phyloP scores from a whole-genome alignment of 2,113 vertebrate species.

The Xiphophorus couchianus region DNA sequence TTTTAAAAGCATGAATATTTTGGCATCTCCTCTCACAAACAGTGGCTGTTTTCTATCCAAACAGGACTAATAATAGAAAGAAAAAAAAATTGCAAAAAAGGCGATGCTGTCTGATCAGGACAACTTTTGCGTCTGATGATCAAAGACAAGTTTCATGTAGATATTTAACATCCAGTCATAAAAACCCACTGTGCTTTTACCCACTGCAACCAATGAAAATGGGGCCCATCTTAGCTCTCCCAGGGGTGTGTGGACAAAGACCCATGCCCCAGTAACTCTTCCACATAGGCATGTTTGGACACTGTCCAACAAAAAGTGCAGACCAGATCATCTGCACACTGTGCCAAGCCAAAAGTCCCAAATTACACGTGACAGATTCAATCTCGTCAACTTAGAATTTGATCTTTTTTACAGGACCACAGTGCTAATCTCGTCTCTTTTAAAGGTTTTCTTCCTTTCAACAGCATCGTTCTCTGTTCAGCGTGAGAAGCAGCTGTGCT shows the following conservation, averaged over 20 bases:
- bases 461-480: conserved; percentile 21
- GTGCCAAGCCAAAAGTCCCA: conserved; percentile 53
- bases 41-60: neutral
- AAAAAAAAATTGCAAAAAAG: conserved; percentile 24
- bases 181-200: conserved; percentile 18
- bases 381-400: conserved; percentile 65
- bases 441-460: conserved; percentile 28
- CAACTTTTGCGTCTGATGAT: conserved; percentile 14
- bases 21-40: neutral
- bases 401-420: conserved; percentile 40
- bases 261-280: conserved; percentile 70
- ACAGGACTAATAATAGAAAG: neutral
- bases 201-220: conserved; percentile 39
- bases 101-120: conserved; percentile 17
- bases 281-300: conserved; percentile 74
- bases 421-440: conserved; percentile 49
- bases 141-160: conserved; percentile 23
- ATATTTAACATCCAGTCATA: conserved; percentile 45
- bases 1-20: neutral
- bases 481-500: conserved; percentile 13
- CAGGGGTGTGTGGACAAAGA: conserved; percentile 72
- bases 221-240: conserved; percentile 54
- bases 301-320: conserved; percentile 66
- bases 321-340: conserved; percentile 67
- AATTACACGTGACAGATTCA: conserved; percentile 76